Conservation (phyloP, 2,888 invertebrate genomes). For the Neoaliturus tenellus region DNA sequence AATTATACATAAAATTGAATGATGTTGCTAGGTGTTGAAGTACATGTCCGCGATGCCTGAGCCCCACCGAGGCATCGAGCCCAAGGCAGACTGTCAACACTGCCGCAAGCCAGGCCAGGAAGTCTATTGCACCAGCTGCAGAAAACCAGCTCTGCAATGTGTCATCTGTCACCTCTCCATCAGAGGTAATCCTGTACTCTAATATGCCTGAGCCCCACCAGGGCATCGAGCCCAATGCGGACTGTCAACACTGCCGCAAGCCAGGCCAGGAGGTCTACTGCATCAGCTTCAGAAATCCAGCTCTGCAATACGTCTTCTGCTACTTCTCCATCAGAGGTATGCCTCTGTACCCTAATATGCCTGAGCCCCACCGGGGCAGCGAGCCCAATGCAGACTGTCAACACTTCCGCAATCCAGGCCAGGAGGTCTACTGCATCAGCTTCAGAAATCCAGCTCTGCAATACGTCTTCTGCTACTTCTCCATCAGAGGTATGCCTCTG, state of each 20-base stretch:
- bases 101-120: slow-evolving; percentile 82
- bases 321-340: slow-evolving; percentile 89
- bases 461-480: no score
- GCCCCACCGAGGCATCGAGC: slow-evolving; percentile 80
- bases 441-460: no score
- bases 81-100: slow-evolving; percentile 82
- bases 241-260: slow-evolving; percentile 83
- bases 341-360: no score
- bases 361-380: no score
- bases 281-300: slow-evolving; percentile 81
- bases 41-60: slow-evolving; percentile 74
- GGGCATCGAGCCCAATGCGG: slow-evolving; percentile 84
- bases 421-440: no score
- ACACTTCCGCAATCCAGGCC: no score
- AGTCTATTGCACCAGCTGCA: slow-evolving; percentile 84
- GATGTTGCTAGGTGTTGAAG: slow-evolving; percentile 77
- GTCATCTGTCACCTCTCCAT: slow-evolving; percentile 91
- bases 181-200: no score
- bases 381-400: no score
- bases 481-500: no score
- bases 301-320: slow-evolving; percentile 90
- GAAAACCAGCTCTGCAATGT: slow-evolving; percentile 86
- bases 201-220: slow-evolving; percentile 73
- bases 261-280: slow-evolving; percentile 83
- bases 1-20: no score